Base-by-base conservation (phyloP, 2,113 vertebrate species). In the Dolichallabes microphthalmus region DNA sequence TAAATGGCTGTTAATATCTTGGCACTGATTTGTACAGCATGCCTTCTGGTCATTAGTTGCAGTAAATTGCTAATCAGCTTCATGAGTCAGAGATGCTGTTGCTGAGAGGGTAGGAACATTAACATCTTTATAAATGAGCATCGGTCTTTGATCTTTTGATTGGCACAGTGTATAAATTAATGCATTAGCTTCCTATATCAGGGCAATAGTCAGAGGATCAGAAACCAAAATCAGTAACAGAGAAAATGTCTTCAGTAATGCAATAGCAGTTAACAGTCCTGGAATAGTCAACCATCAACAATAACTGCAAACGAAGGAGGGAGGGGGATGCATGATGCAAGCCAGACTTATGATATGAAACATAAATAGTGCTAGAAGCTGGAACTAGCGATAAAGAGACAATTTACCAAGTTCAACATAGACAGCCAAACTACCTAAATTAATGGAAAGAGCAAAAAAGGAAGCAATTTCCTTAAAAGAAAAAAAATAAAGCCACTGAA, bases 1-100 rank as follows among this genome's bases (percentile, higher is more conserved):
- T 85, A 82, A 85, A 57, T 80, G 69, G 57, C 78, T 60, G 84
- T 89, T 89, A 60, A 76, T 85, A 87, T 87, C 73, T 86, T 82
- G 66, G 58, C 86, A 85, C 39, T 86, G 45, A 74, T 87, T 85
- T 87, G 64, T 66, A 74, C 64, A 76, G 66, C 66, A 61, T 82
- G 82, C 66, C 80, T 82, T 78, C 57, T 82, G 78, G 85, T 78
- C 88, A 85, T 74, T 84, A 77, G 73, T 87, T 83, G 83, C 57
- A 71, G 15, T 82, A 80, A 86, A 84, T 61, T 69, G 82, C 57
- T 78, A 80, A 85, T 85, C 85, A 82, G 58, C 57, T 81, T 82
- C 32, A 57, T 81, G 52, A 86, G 81, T 82, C 69, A 86, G 69
- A 82, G 14, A 30, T 25, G 19, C 45, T 35, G 71, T 27, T 75